These are phyloP conservation scores for Drosophila tristis DNA, from an alignment of 1,140 invertebrate species.

Conservation along the genomic window DNA sequence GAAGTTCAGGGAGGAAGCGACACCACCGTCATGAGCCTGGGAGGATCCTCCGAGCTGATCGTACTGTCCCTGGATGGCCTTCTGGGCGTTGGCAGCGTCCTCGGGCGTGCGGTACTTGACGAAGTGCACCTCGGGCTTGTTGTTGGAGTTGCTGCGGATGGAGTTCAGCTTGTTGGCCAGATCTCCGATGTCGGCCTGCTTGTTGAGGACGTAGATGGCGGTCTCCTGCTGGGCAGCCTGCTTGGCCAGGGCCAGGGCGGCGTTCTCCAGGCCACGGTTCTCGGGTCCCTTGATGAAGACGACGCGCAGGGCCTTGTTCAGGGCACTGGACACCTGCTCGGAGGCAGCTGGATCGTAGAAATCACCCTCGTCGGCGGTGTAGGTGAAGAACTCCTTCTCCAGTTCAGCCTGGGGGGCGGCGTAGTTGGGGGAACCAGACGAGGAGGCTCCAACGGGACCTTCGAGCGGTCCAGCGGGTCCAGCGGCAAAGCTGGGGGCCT, in stretches of 20 bases:
- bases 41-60: conserved; percentile 57
- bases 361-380: conserved; percentile 58
- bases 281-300: conserved; percentile 62
- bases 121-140: conserved; percentile 70
- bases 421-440: conserved; percentile 51
- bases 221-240: conserved; percentile 70
- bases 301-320: conserved; percentile 49
- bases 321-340: conserved; percentile 32
- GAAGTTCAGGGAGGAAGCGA: conserved; percentile 65
- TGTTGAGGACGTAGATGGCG: conserved; percentile 77
- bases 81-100: conserved; percentile 61
- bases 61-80: conserved; percentile 60
- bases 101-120: conserved; percentile 68
- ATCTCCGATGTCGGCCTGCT: conserved; percentile 69
- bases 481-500: conserved; percentile 42
- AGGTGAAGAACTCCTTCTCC: conserved; percentile 60
- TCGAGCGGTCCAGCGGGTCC: conserved; percentile 19
- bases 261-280: conserved; percentile 47
- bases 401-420: conserved; percentile 59
- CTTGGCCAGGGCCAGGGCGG: conserved; percentile 55
- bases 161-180: conserved; percentile 68
- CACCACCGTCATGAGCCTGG: conserved; percentile 53
- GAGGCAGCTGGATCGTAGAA: conserved; percentile 54
- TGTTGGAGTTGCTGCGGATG: conserved; percentile 58
- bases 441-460: conserved; percentile 37